Evolutionary conservation across 2,797 vertebrate species (phyloP).

Genomic region (Notolepis coatsorum): DNA sequence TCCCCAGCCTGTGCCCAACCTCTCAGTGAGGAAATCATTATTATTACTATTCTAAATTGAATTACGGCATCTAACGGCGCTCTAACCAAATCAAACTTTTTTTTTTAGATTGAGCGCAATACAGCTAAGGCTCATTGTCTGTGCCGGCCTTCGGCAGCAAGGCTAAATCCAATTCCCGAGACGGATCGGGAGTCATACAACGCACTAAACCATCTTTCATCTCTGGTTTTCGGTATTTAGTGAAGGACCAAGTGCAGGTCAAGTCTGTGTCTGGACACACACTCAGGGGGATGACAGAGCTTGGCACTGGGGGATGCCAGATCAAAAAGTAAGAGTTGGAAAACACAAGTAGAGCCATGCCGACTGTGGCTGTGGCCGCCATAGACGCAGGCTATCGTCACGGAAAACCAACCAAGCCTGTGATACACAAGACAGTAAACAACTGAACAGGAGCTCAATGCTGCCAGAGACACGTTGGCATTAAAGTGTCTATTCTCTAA

Average conservation of each 20-base stretch:
- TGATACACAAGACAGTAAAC: conserved; percentile 52
- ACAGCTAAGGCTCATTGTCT: conserved; percentile 35
- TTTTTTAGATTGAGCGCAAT: conserved; percentile 45
- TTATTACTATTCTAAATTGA: conserved; percentile 51
- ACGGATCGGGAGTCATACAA: conserved; percentile 41
- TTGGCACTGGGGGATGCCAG: conserved; percentile 26
- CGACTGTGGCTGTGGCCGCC: conserved; percentile 46
- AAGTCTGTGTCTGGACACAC: conserved; percentile 40
- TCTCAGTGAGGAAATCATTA: conserved; percentile 46
- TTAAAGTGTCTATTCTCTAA: conserved; percentile 56
- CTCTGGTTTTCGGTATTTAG: conserved; percentile 31
- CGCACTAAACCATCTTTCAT: conserved; percentile 42
- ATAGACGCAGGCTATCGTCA: conserved; percentile 41
- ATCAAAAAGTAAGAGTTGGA: conserved; percentile 18
- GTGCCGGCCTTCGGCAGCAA: conserved; percentile 47
- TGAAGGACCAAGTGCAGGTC: conserved; percentile 43
- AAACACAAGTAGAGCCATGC: conserved; percentile 27
- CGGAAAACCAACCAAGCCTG: conserved; percentile 60
- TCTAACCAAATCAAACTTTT: conserved; percentile 52
- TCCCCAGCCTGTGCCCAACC: background rate
- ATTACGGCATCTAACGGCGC: conserved; percentile 55
- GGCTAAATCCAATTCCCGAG: conserved; percentile 60
- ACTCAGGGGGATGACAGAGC: conserved; percentile 18
- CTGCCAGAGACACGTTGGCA: conserved; percentile 27
- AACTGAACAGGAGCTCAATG: conserved; percentile 37